Percentiles rank a stretch among this genome's conserved stretches.
phyloP scores from a whole-genome alignment of 2,113 vertebrate species.

The Dissostichus mawsoni region DNA sequence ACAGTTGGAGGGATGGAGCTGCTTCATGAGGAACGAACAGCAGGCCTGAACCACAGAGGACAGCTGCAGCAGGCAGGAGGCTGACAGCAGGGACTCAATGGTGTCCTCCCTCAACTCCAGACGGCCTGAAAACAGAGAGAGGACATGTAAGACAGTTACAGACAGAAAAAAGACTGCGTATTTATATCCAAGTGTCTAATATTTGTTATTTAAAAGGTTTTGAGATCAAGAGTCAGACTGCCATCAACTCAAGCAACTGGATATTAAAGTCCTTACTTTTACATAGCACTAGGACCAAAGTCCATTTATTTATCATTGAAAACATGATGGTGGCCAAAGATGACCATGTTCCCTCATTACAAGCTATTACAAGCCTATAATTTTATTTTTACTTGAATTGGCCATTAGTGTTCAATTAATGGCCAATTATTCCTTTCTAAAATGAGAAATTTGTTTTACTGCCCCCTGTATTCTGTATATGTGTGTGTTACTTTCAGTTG shows the following conservation, averaged over 20 bases:
- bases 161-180: neutral
- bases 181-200: neutral
- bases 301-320: neutral
- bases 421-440: no score
- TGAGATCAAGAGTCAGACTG: neutral
- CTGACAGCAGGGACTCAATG: slow-evolving; percentile 95
- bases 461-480: no score
- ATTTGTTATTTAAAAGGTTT: slow-evolving; percentile 5
- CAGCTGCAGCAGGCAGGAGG: slow-evolving; percentile 96
- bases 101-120: slow-evolving; percentile 97
- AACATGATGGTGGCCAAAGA: no score
- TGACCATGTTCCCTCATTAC: no score
- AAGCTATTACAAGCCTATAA: no score
- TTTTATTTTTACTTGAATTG: no score
- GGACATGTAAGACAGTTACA: neutral
- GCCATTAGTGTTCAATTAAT: no score
- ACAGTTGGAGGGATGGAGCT: slow-evolving; percentile 98
- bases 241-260: neutral
- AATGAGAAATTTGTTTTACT: no score
- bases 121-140: slow-evolving; percentile 83
- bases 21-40: slow-evolving; percentile 96
- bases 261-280: neutral
- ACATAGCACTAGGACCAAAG: neutral
- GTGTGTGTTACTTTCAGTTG: no score
- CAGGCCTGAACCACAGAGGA: slow-evolving; percentile 96